Base-by-base conservation (phyloP, 2,113 vertebrate species). In the Leucopsar rothschildi region DNA sequence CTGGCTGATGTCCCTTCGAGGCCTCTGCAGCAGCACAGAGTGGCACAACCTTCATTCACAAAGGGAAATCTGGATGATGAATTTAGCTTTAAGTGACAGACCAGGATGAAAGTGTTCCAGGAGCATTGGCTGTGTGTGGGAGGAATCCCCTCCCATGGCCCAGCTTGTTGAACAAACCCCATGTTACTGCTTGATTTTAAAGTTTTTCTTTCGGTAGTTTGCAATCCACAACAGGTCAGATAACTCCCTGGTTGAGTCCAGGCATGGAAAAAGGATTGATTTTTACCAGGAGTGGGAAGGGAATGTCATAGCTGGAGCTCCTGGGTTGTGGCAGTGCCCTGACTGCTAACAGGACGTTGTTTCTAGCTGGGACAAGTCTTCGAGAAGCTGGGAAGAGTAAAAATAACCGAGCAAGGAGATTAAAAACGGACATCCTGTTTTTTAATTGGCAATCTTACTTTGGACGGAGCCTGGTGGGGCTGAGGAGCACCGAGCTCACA, bases 301-400 rank as follows among this genome's bases (percentile, higher is more conserved):
- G 17, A 82, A 27, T 6, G 42, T 24, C 31, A 50, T 4, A 81
- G 64, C 56, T 47, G 35, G 42, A 66, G 27, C 31, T 86, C 29
- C 33, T 47, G 44, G 29, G 23, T 53, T 1, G 5, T 11, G 16
- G 25, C 13, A 31, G 29, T 31, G 31, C 42, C 42, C 12, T 25
- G 23, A 12, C n/a, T 53, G 71, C 75, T 63, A 61, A 11, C 0
- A 3, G 66, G 49, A 68, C 0, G 0, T 52, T 1, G 1, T 10
- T 64, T 68, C 65, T 15, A 88, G 31, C 45, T 31, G 17, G 59
- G 33, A 82, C 5, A 71, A 52, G 10, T 29, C 23, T 25, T 63
- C 70, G 28, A 73, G 40, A 70, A 72, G 5, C 5, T 66, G 52
- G 2, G 14, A 52, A 90, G 11, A 16, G 20, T 18, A 31, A 63